Base-by-base conservation (phyloP, 1,140 invertebrate genomes). In the Hylyphantes graminicola region DNA sequence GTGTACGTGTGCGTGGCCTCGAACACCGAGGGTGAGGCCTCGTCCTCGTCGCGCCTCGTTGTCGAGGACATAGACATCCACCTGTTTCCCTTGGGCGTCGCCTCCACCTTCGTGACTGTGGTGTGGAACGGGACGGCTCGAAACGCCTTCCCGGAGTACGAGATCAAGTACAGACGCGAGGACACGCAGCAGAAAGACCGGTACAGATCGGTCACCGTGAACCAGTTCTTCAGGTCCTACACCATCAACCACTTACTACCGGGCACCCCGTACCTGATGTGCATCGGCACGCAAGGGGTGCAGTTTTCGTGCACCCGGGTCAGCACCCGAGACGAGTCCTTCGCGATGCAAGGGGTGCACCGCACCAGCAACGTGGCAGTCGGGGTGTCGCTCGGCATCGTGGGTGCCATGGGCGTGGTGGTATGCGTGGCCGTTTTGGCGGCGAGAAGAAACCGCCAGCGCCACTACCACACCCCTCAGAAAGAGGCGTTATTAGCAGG, bases 111-210 rank as follows among this genome's bases (percentile, higher is more conserved):
- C 82, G 89, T 91, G 35, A 90, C 90, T 0, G 87, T 91, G 15
- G 88, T 90, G 4, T 91, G 90, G 89, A 90, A 90, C 65, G 91
- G 91, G 9, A 90, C 89, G 19, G 90, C 89, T 50, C 87, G 89
- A 10, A 88, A 88, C 48, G 86, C 88, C 65, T 89, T 89, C 64
- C 88, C 88, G 13, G 87, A 90, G 65, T 91, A 90, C 81, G 88
- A 90, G 73, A 88, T 91, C 21, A 85, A 89, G 7, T 90, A 90
- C 85, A 84, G 86, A n/a, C 61, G 61, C 6, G 73, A 63, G 17
- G 75, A 76, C n/a, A n/a, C 59, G 17, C 0, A 12, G 11, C 70
- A 61, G 48, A 51, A 54, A 11, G 8, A 15, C 11, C 17, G 68
- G 19, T 86, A 85, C 48, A 57, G 75, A 21, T 85, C 84, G n/a